phyloP scores from a whole-genome alignment of 2,888 invertebrate genomes.

The Leptinotarsa tumamoca region DNA sequence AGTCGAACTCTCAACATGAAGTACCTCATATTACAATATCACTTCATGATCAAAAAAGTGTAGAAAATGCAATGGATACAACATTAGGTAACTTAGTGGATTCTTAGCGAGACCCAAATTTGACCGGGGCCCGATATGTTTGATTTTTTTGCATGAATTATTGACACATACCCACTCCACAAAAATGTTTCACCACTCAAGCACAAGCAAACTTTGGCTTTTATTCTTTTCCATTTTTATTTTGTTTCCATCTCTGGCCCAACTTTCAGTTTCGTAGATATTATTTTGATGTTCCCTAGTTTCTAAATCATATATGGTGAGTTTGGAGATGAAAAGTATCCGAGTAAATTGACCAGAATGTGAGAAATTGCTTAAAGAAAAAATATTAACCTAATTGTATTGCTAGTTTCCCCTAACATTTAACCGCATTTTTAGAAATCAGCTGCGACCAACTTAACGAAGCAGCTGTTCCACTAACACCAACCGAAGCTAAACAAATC shows the following conservation, averaged over 20 bases:
- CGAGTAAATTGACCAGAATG: constrained; percentile 54
- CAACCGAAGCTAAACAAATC: constrained; percentile 61
- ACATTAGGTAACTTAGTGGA: constrained; percentile 22
- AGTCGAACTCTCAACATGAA: constrained; percentile 41
- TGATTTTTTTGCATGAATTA: constrained; percentile 57
- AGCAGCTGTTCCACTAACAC: constrained; percentile 59
- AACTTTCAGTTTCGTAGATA: constrained; percentile 50
- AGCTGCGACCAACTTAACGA: constrained; percentile 63
- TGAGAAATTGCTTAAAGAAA: constrained; percentile 46
- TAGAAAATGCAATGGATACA: not conserved
- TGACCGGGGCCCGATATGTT: constrained; percentile 65
- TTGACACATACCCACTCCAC: constrained; percentile 35
- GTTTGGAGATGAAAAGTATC: constrained; percentile 40
- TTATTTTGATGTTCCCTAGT: constrained; percentile 46
- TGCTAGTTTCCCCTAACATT: constrained; percentile 64
- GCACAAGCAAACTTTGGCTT: constrained; percentile 62
- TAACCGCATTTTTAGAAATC: constrained; percentile 66
- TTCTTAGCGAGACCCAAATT: constrained; percentile 46
- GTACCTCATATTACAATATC: constrained; percentile 58
- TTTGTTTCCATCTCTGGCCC: constrained; percentile 39
- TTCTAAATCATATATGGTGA: constrained; percentile 47
- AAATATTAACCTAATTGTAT: constrained; percentile 49
- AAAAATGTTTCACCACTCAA: constrained; percentile 37
- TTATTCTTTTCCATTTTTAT: constrained; percentile 47
- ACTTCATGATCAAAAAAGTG: constrained; percentile 40